A percentile compares a stretch with the other conserved stretches of the same genome.
Evolutionary conservation across 2,888 invertebrate genomes (phyloP).

Genomic region (Tachina lurida): DNA sequence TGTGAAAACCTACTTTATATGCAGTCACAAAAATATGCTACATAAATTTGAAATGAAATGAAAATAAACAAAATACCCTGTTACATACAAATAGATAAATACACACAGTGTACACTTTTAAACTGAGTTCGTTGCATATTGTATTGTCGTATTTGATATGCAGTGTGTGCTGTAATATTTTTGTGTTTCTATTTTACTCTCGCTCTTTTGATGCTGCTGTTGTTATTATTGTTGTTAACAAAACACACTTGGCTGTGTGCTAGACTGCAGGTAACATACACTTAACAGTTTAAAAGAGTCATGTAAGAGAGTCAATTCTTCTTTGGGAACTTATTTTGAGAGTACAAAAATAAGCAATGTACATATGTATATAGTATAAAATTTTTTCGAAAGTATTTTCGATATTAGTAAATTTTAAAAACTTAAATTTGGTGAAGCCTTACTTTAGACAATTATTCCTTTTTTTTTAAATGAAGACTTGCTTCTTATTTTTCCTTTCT

Average conservation of each 20-base stretch:
- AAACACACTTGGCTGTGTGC: conserved; percentile 57
- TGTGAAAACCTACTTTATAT: conserved; percentile 68
- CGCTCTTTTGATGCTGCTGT: conserved; percentile 1
- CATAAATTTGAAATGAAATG: conserved; percentile 48
- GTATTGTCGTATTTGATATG: conserved; percentile 33
- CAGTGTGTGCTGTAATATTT: conserved; percentile 30
- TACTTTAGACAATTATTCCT: no score
- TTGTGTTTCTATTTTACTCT: not conserved
- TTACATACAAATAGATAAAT: not conserved
- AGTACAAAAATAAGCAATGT: no score
- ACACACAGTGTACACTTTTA: not conserved
- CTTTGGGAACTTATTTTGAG: not conserved
- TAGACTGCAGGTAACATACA: conserved; percentile 57
- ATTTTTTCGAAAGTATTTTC: no score
- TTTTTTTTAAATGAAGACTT: no score
- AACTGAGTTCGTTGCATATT: conserved; percentile 21
- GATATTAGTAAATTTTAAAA: no score
- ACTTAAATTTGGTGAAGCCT: no score
- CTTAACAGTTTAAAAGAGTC: conserved; percentile 4
- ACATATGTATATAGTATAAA: no score
- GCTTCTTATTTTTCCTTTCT: no score
- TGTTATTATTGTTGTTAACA: conserved; percentile 58
- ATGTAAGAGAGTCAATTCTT: conserved; percentile 22
- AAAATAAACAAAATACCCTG: conserved; percentile 57
- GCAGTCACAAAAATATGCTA: conserved; percentile 66